Percentiles rank a stretch among this genome's conserved stretches.
phyloP scores from a whole-genome alignment of 2,797 vertebrate genomes.

The Myotis daubentonii region DNA sequence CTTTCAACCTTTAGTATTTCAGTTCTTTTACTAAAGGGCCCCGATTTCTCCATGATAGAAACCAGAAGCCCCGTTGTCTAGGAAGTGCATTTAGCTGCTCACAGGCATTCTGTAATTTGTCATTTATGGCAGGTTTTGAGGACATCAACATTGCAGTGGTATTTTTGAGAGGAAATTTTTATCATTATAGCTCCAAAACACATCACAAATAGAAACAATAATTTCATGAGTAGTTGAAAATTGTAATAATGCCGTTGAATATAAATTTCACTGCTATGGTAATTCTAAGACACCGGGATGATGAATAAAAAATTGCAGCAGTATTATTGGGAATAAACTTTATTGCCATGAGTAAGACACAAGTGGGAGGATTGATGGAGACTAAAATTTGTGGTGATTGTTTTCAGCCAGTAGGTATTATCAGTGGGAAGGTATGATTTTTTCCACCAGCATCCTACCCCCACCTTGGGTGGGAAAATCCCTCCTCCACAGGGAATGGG shows the following conservation, averaged over 20 bases:
- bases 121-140: slow-evolving; percentile 70
- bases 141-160: slow-evolving; percentile 70
- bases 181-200: slow-evolving; percentile 75
- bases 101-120: slow-evolving; percentile 63
- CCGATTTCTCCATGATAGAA: not conserved
- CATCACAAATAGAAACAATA: slow-evolving; percentile 80
- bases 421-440: not conserved
- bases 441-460: not conserved
- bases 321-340: slow-evolving; percentile 70
- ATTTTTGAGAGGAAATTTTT: slow-evolving; percentile 75
- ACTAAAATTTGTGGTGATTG: slow-evolving; percentile 28
- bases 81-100: slow-evolving; percentile 40
- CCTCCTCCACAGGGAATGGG: not conserved
- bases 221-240: slow-evolving; percentile 80
- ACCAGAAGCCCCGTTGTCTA: not conserved
- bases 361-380: slow-evolving; percentile 66
- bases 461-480: not conserved
- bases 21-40: not conserved
- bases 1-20: not conserved
- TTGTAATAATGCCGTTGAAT: slow-evolving; percentile 78
- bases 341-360: slow-evolving; percentile 54
- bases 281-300: slow-evolving; percentile 73
- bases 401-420: not conserved
- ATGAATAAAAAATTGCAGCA: slow-evolving; percentile 69
- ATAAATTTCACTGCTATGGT: slow-evolving; percentile 76